Evolutionary conservation across 2,797 vertebrate genomes (phyloP).

Genomic region (Vespertilio murinus): DNA sequence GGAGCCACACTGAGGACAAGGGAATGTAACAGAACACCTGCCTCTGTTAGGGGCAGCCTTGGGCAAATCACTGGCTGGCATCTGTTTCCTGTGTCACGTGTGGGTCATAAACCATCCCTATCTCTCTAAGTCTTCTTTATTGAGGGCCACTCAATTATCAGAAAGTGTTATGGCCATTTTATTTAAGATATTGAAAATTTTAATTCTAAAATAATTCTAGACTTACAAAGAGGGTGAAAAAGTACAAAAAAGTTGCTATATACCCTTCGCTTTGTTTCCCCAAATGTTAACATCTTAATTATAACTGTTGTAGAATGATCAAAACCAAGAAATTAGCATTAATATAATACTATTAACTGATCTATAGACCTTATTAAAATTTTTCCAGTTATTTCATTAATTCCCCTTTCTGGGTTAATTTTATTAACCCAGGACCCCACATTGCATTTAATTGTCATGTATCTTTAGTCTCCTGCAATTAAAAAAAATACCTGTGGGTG

Average conservation of each 20-base stretch:
- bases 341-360: background rate
- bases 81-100: background rate
- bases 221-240: background rate
- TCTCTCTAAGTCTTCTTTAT: background rate
- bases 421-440: background rate
- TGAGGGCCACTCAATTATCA: background rate
- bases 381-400: background rate
- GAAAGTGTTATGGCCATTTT: background rate
- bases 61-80: background rate
- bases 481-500: background rate
- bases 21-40: background rate
- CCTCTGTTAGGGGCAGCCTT: background rate
- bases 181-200: background rate
- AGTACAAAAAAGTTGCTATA: background rate
- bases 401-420: background rate
- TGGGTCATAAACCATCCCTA: background rate
- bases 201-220: constrained; percentile 23
- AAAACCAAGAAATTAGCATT: constrained; percentile 18
- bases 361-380: background rate
- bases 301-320: background rate
- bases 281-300: background rate
- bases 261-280: background rate
- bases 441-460: background rate
- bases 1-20: background rate
- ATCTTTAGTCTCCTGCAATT: background rate